These are phyloP conservation scores for Troglohyphantes excavatus DNA, from an alignment of 2,888 invertebrate genomes.

Conservation along the genomic window DNA sequence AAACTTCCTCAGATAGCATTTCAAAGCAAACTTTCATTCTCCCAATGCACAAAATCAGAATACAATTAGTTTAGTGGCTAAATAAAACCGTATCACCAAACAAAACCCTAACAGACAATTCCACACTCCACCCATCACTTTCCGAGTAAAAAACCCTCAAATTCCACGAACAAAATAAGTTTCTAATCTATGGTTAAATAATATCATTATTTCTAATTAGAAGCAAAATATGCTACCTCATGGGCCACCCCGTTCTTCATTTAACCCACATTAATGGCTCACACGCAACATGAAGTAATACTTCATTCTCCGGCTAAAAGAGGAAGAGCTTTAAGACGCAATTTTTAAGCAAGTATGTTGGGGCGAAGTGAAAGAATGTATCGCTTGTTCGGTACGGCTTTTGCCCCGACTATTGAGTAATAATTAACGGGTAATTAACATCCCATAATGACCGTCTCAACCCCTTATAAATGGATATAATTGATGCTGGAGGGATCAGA, in stretches of 20 bases:
- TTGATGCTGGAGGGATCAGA: constrained; percentile 19
- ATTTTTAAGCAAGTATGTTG: constrained; percentile 27
- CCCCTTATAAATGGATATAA: constrained; percentile 39
- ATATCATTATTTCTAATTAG: constrained; percentile 44
- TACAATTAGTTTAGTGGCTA: too few relatives aligned
- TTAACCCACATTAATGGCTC: constrained; percentile 3
- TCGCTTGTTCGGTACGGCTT: constrained; percentile 25
- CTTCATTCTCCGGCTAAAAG: constrained; percentile 14
- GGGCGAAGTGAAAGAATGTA: constrained; percentile 8
- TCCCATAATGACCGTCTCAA: constrained; percentile 30
- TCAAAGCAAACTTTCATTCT: too few relatives aligned
- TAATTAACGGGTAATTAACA: constrained; percentile 58
- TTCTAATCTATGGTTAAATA: constrained; percentile 13
- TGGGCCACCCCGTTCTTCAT: constrained; percentile 11
- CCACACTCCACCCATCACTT: constrained; percentile 30
- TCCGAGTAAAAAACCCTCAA: neutral
- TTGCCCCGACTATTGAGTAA: constrained; percentile 22
- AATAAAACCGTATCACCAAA: too few relatives aligned
- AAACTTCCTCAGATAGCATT: too few relatives aligned
- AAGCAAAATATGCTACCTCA: constrained; percentile 34
- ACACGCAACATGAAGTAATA: constrained; percentile 24
- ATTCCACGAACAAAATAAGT: constrained; percentile 17
- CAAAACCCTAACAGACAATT: neutral
- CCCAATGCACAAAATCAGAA: too few relatives aligned
- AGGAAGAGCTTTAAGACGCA: constrained; percentile 1